Evolutionary conservation across 2,888 invertebrate genomes (phyloP).

Genomic region (Troglohyphantes excavatus): DNA sequence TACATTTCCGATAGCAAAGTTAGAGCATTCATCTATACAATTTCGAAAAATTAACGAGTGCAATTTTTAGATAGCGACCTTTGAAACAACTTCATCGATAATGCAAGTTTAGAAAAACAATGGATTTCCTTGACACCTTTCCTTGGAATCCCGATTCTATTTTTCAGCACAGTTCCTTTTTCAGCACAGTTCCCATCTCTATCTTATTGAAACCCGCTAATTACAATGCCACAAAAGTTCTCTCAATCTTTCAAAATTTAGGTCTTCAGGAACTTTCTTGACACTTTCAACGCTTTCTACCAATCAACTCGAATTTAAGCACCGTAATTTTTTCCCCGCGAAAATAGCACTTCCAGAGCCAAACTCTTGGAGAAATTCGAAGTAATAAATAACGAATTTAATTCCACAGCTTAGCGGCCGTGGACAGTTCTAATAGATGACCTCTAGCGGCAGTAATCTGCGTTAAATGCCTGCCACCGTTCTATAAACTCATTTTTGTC

Average conservation of each 20-base stretch:
- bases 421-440: conserved; percentile 51
- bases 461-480: conserved; percentile 49
- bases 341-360: conserved; percentile 22
- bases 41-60: no score
- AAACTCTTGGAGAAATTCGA: background rate
- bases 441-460: conserved; percentile 51
- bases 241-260: background rate
- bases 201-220: background rate
- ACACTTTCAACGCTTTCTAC: conserved; percentile 8
- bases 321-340: conserved; percentile 13
- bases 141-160: no score
- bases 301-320: conserved; percentile 41
- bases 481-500: conserved; percentile 51
- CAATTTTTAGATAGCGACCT: no score
- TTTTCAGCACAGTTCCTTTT: no score
- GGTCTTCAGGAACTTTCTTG: conserved; percentile 3
- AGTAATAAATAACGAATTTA: conserved; percentile 67
- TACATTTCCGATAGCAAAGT: no score
- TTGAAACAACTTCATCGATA: no score
- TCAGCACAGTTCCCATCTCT: no score
- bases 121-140: no score
- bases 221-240: background rate
- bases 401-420: conserved; percentile 42
- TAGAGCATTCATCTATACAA: no score
- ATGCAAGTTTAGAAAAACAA: no score